phyloP scores from a whole-genome alignment of 1,140 invertebrate genomes.

The Tetramorium alpestre region DNA sequence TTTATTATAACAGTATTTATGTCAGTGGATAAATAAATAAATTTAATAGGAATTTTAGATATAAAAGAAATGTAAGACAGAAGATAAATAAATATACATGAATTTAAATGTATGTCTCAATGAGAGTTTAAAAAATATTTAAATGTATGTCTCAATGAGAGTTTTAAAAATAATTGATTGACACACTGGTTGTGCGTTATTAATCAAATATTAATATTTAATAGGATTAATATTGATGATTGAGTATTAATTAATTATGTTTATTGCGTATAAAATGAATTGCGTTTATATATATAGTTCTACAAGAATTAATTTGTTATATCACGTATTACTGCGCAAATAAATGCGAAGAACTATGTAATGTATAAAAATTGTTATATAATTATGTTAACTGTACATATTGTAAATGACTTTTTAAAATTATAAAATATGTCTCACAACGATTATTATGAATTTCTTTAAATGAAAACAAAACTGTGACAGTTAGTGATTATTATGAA shows the following conservation, averaged over 20 bases:
- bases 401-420: conserved; percentile 31
- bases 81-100: conserved; percentile 16
- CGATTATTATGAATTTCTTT: conserved; percentile 35
- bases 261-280: conserved; percentile 20
- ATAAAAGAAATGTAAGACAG: neutral
- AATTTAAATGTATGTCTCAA: conserved; percentile 19
- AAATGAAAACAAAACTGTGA: conserved; percentile 29
- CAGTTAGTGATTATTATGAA: conserved; percentile 13
- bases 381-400: conserved; percentile 43
- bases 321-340: neutral
- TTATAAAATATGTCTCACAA: conserved; percentile 39
- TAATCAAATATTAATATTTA: conserved; percentile 44
- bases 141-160: conserved; percentile 9
- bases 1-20: conserved; percentile 24
- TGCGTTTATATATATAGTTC: neutral
- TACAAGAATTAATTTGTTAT: conserved; percentile 31
- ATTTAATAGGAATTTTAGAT: conserved; percentile 46
- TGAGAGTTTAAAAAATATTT: conserved; percentile 18
- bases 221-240: conserved; percentile 31
- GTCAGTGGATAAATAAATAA: conserved; percentile 24
- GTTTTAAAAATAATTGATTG: conserved; percentile 9
- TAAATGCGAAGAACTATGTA: neutral
- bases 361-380: conserved; percentile 9
- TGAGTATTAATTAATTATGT: conserved; percentile 25
- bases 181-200: neutral